Conservation (phyloP, 2,797 vertebrate genomes). For the Enteromius trimaculatus region DNA sequence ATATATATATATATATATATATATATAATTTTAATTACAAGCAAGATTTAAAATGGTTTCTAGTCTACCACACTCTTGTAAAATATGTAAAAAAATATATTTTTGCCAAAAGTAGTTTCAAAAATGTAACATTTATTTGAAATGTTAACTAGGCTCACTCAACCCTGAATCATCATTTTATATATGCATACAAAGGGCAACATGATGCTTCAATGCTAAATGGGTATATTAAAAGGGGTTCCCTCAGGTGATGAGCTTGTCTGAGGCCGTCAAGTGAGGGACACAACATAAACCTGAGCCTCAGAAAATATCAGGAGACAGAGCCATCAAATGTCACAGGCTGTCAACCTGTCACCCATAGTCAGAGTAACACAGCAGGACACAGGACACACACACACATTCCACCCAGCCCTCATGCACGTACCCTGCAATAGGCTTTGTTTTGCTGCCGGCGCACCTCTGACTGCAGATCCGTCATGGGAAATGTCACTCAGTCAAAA, state of each 20-base stretch:
- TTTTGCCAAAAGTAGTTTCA: background rate
- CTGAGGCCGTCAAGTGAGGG: background rate
- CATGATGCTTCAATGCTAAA: slow-evolving; percentile 24
- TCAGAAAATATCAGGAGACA: slow-evolving; percentile 44
- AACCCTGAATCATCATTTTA: background rate
- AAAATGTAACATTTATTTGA: background rate
- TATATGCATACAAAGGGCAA: background rate
- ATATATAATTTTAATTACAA: background rate
- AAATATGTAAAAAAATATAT: background rate
- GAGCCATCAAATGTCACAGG: slow-evolving; percentile 42
- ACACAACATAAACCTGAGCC: slow-evolving; percentile 19
- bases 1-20: no score
- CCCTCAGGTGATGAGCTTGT: slow-evolving; percentile 20
- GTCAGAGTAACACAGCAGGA: slow-evolving; percentile 30
- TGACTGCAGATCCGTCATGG: slow-evolving; percentile 39
- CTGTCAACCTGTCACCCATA: slow-evolving; percentile 44
- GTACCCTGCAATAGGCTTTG: slow-evolving; percentile 72
- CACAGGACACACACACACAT: background rate
- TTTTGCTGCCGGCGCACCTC: slow-evolving; percentile 69
- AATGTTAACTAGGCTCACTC: background rate
- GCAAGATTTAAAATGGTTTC: background rate
- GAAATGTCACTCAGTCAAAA: slow-evolving; percentile 67
- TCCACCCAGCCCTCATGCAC: background rate
- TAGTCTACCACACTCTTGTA: background rate
- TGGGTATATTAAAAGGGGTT: background rate